Evolutionary conservation across 2,888 invertebrate species (phyloP), one percentile per base, ranked within the genome.

Genomic region (Tolmerus cingulatus): DNA sequence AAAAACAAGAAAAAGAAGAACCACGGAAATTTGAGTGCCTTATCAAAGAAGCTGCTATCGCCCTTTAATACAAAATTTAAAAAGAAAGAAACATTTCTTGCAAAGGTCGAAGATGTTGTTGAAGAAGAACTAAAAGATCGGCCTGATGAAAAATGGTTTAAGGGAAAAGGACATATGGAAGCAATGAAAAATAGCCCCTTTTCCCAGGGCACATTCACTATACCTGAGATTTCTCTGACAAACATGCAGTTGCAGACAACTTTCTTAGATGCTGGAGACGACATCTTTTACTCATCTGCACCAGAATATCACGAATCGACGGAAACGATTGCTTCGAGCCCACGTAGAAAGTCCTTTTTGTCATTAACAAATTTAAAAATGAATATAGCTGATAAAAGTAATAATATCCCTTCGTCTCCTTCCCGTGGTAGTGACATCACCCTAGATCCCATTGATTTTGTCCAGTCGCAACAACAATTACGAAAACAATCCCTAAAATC

Each of bases 21-120:
- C 92, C 40, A 93, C 93, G 30, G 90, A 93, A 43, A 89, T 92
- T 92, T 84, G 91, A 91, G 34, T 91, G 92, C 1, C 91, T 91
- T 86, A 90, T 90, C 66, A 23, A 90, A 88, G 74, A 89, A 90
- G 46, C 90, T 90, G 19, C 66, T 86, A 14, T 87, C 87, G 8
- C 86, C 88, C 5, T 87, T 88, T 79, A 82, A 92, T 88, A 81
- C 92, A 88, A 82, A 81, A 16, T 66, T 37, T 16, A 77, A 8
- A 43, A 79, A 86, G 27, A 5, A 27, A 19, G 57, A 23, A 30
- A 30, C 55, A 16, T 23, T 76, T 5, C 23, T 74, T n/a, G 14
- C 23, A 34, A 37, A 76, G 76, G 23, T 7, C 4, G 51, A n/a
- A n/a, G 19, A 51, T 19, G n/a, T 5, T 51, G 2, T 55, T 37